phyloP scores from a whole-genome alignment of 2,797 vertebrate species.

The Ciconia nigra region DNA sequence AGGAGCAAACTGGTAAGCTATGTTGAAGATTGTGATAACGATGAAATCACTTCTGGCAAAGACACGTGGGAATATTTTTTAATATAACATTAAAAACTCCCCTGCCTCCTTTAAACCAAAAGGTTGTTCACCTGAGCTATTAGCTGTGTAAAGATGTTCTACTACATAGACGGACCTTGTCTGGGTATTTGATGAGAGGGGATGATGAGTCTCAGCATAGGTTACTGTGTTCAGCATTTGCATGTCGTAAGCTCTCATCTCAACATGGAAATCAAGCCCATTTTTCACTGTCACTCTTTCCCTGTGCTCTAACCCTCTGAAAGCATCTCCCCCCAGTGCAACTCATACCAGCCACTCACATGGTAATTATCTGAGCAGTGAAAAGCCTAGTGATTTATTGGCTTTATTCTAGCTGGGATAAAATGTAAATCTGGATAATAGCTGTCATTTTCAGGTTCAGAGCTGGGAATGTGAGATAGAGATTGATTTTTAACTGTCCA shows the following conservation, averaged over 20 bases:
- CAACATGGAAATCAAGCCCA: constrained; percentile 59
- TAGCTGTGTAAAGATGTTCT: neutral
- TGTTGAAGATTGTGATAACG: neutral
- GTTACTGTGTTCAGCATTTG: constrained; percentile 38
- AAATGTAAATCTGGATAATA: constrained; percentile 82
- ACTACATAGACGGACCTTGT: neutral
- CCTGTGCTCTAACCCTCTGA: constrained; percentile 20
- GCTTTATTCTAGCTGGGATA: constrained; percentile 75
- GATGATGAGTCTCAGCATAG: neutral
- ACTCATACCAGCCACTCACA: constrained; percentile 52
- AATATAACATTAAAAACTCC: neutral
- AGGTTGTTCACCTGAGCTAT: neutral
- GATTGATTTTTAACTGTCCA: constrained; percentile 75
- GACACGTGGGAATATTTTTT: neutral
- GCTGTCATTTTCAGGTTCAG: constrained; percentile 75
- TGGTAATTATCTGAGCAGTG: constrained; percentile 75
- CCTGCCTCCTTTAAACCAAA: neutral
- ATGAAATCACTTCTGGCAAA: neutral
- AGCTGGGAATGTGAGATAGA: constrained; percentile 66
- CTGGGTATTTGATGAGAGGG: neutral
- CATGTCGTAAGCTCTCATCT: constrained; percentile 47
- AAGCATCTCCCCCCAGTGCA: neutral
- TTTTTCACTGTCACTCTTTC: constrained; percentile 76
- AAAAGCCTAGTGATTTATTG: constrained; percentile 77
- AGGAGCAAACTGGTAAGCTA: neutral